Evolutionary conservation across 2,797 vertebrate genomes (phyloP).

Genomic region (Hyperoplus lanceolatus): DNA sequence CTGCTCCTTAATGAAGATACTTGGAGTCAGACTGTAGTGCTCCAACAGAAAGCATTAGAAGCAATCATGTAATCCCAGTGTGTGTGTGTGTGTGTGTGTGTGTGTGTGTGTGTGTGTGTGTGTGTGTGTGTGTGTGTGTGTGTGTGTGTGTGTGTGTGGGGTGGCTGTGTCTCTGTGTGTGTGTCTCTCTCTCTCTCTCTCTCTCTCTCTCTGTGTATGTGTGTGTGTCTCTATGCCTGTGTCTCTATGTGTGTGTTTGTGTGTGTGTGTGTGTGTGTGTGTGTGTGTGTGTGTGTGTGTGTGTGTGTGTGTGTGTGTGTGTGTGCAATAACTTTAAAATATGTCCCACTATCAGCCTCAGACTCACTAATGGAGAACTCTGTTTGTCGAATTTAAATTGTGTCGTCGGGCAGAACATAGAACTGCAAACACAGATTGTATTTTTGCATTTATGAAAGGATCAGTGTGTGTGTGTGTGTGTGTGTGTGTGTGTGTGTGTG

Average conservation of each 20-base stretch:
- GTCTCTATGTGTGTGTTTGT: no score
- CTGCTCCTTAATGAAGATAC: constrained; percentile 9
- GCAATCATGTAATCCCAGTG: neutral
- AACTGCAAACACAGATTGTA: neutral
- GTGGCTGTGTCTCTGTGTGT: no score
- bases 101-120: no score
- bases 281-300: no score
- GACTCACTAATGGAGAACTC: neutral
- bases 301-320: no score
- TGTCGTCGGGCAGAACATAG: neutral
- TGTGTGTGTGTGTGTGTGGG: no score
- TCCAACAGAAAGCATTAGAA: neutral
- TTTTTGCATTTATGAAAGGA: neutral
- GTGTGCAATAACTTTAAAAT: neutral
- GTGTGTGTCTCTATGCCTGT: no score
- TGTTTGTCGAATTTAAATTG: neutral
- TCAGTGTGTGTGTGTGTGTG: neutral
- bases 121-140: no score
- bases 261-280: no score
- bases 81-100: neutral
- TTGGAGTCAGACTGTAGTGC: neutral
- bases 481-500: no score
- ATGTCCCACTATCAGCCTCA: neutral
- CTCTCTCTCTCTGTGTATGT: no score
- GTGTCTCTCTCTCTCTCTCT: no score